Conservation (phyloP, 2,113 vertebrate species). For the Bombycilla garrulus region DNA sequence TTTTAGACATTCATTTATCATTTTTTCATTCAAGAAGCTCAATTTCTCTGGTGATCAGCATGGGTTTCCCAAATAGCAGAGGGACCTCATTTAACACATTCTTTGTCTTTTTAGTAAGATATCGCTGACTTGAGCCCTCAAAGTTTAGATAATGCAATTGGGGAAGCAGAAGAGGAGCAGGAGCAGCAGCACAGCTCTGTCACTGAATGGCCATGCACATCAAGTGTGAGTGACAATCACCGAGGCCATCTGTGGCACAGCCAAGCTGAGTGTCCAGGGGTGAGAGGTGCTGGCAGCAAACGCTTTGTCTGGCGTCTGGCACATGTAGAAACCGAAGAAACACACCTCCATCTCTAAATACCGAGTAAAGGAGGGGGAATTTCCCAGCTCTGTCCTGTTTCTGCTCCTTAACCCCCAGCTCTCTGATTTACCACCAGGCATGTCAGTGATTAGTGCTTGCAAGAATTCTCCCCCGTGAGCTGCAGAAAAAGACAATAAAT, state of each 20-base stretch:
- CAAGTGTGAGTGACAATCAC: neutral
- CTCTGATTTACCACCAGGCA: neutral
- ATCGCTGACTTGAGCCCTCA: neutral
- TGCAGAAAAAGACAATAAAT: neutral
- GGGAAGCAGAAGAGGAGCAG: neutral
- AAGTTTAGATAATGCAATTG: neutral
- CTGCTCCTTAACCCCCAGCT: neutral
- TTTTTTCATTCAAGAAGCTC: neutral
- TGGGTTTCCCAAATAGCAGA: neutral
- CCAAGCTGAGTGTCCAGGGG: neutral
- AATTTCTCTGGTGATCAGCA: neutral
- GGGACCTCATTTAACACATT: neutral
- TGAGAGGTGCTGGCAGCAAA: neutral
- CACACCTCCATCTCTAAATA: neutral
- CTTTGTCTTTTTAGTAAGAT: neutral
- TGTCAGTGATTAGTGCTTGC: neutral
- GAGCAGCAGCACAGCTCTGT: neutral
- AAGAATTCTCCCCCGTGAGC: neutral
- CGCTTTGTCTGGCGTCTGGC: fast-evolving
- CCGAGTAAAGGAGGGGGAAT: neutral
- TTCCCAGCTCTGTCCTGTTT: neutral
- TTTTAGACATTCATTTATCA: neutral
- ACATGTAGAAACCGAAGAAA: neutral
- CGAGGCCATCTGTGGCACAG: neutral
- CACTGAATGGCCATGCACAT: neutral